Conservation (phyloP, 2,797 vertebrate species). For the Hirundo rustica region DNA sequence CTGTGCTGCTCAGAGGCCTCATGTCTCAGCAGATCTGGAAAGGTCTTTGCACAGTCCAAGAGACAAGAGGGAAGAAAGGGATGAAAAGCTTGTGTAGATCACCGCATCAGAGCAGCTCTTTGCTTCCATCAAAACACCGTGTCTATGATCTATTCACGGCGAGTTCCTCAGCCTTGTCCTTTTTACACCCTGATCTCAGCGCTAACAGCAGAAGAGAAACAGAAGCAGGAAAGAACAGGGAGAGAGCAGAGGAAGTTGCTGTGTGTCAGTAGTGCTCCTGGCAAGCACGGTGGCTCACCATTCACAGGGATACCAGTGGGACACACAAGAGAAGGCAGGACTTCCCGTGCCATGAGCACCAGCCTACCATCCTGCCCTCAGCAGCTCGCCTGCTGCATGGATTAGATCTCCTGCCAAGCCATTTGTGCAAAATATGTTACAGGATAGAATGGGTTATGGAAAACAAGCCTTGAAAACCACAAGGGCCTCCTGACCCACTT, state of each 20-base stretch:
- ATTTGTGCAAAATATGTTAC: slow-evolving; percentile 61
- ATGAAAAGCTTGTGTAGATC: neutral
- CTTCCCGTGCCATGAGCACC: neutral
- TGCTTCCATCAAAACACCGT: neutral
- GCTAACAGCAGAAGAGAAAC: neutral
- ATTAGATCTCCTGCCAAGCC: slow-evolving; percentile 53
- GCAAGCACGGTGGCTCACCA: neutral
- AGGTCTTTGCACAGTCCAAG: neutral
- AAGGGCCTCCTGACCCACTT: slow-evolving; percentile 73
- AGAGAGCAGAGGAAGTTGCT: neutral
- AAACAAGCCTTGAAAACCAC: slow-evolving; percentile 73
- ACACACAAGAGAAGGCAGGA: neutral
- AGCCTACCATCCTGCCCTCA: slow-evolving; percentile 37
- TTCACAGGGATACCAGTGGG: neutral
- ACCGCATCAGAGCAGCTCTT: neutral
- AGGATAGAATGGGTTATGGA: slow-evolving; percentile 65
- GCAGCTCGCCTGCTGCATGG: slow-evolving; percentile 10
- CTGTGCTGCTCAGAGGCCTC: neutral
- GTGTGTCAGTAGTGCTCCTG: neutral
- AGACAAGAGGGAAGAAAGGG: neutral
- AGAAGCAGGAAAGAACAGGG: neutral
- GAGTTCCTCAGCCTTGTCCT: neutral
- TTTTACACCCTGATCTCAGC: neutral
- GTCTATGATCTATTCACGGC: fast-evolving
- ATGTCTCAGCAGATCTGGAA: neutral